A percentile compares a stretch with the other conserved stretches of the same genome.
phyloP scores from a whole-genome alignment of 2,888 invertebrate genomes.

The Strigamia maritima region DNA sequence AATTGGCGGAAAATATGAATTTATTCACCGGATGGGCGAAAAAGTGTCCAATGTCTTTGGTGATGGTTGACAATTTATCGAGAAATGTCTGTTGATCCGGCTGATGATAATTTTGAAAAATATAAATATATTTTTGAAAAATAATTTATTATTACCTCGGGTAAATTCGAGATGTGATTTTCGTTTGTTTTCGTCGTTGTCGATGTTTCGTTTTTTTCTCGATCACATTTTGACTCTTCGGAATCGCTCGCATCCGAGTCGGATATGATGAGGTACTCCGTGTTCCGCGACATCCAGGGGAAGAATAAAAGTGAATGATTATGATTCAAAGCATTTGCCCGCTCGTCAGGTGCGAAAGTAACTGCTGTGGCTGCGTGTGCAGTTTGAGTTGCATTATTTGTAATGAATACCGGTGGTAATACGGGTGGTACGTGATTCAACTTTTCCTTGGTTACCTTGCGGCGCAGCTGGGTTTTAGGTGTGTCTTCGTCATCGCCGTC shows the following conservation, averaged over 20 bases:
- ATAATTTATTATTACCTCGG: not conserved
- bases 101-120: not conserved
- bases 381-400: not conserved
- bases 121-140: not conserved
- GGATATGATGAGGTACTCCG: not conserved
- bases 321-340: not conserved
- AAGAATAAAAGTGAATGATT: not conserved
- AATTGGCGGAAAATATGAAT: too few species aligned
- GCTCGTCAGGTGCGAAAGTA: not conserved
- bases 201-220: not conserved
- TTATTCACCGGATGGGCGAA: not conserved
- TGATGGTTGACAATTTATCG: not conserved
- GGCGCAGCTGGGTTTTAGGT: not conserved
- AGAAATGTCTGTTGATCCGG: not conserved
- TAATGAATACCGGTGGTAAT: not conserved
- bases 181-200: not conserved
- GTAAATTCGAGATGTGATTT: not conserved
- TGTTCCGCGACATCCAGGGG: not conserved
- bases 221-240: not conserved
- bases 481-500: too few species aligned
- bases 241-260: not conserved
- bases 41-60: conserved; percentile 6
- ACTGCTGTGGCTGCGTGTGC: not conserved
- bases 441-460: not conserved
- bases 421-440: not conserved